phyloP scores from a whole-genome alignment of 2,888 invertebrate species.

The Exocentrus adspersus region DNA sequence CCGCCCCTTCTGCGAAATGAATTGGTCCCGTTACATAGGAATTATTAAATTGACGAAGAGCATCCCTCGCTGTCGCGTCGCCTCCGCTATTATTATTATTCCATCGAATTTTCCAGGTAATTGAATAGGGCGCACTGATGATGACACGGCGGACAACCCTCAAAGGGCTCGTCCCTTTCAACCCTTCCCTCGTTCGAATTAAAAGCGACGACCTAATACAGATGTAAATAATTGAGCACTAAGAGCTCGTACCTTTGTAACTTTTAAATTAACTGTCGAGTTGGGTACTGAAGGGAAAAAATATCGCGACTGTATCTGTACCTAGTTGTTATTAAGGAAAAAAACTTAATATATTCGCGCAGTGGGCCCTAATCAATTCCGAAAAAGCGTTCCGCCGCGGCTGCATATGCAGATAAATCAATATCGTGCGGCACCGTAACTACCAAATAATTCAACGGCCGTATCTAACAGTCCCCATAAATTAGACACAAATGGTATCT shows the following conservation, averaged over 20 bases:
- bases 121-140: slow-evolving; percentile 24
- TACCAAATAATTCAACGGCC: slow-evolving; percentile 18
- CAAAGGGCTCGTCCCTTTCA: slow-evolving; percentile 5
- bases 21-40: neutral
- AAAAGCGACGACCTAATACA: slow-evolving; percentile 17
- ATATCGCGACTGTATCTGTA: too few species aligned
- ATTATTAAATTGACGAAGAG: slow-evolving; percentile 13
- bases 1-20: too few species aligned
- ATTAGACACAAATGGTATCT: slow-evolving; percentile 24
- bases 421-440: slow-evolving; percentile 6
- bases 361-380: neutral
- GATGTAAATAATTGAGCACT: slow-evolving; percentile 22
- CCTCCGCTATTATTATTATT: slow-evolving; percentile 14
- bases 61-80: neutral
- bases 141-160: slow-evolving; percentile 16
- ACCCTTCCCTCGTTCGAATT: slow-evolving; percentile 5
- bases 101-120: slow-evolving; percentile 29
- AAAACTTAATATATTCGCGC: slow-evolving; percentile 1
- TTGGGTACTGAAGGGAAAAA: too few species aligned
- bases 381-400: neutral
- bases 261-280: too few species aligned
- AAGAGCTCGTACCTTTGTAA: too few species aligned
- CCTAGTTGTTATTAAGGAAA: too few species aligned
- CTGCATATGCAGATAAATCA: slow-evolving; percentile 23
- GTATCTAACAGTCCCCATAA: slow-evolving; percentile 24